A percentile compares a stretch with the other conserved stretches of the same genome.
Conservation (phyloP, 1,140 invertebrate genomes). For the Caenorhabditis tropicalis region DNA sequence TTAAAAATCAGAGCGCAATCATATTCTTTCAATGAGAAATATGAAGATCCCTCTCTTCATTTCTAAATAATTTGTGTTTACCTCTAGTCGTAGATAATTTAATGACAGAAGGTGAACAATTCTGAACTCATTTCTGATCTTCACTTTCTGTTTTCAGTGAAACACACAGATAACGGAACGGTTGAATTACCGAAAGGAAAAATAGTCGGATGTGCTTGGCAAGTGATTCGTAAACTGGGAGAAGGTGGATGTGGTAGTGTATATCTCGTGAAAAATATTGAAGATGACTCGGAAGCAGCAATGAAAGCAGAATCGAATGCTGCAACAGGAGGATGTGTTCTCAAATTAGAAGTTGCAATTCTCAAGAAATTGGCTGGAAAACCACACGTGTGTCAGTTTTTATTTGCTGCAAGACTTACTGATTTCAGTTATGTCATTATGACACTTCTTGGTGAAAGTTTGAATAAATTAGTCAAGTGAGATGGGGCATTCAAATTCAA, state of each 20-base stretch:
- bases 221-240: slow-evolving; percentile 57
- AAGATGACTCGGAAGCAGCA: slow-evolving; percentile 42
- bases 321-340: slow-evolving; percentile 54
- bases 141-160: not conserved
- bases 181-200: slow-evolving; percentile 55
- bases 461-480: slow-evolving; percentile 55
- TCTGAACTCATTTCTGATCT: not conserved
- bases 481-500: not conserved
- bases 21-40: too few relatives aligned
- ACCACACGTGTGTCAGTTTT: slow-evolving; percentile 52
- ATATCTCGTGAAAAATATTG: slow-evolving; percentile 57
- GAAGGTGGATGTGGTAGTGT: slow-evolving; percentile 64
- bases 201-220: slow-evolving; percentile 53
- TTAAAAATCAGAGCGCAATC: too few relatives aligned
- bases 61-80: not conserved
- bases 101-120: slow-evolving; percentile 13
- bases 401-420: slow-evolving; percentile 44
- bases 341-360: slow-evolving; percentile 55
- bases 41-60: too few relatives aligned
- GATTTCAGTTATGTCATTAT: slow-evolving; percentile 63
- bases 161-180: slow-evolving; percentile 49
- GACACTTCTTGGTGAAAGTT: slow-evolving; percentile 62
- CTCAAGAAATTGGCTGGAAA: slow-evolving; percentile 23
- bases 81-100: slow-evolving; percentile 25
- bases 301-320: slow-evolving; percentile 58